These are phyloP conservation scores for Spatulosminthurus flaviceps DNA, from an alignment of 2,888 invertebrate genomes.

Conservation along the genomic window DNA sequence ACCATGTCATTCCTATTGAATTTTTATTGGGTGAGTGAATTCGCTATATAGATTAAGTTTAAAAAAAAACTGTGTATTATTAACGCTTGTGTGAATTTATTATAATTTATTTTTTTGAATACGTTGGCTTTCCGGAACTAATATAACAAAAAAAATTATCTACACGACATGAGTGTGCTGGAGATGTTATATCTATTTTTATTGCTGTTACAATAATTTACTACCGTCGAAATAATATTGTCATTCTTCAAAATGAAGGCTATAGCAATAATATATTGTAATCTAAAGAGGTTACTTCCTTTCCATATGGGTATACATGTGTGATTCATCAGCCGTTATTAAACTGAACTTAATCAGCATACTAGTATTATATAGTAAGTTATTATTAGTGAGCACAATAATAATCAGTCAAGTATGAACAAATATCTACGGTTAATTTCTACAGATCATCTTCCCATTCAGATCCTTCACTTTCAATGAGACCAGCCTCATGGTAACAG, in stretches of 20 bases:
- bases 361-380: too few species aligned
- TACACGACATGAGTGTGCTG: background rate
- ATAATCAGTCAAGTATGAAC: constrained; percentile 12
- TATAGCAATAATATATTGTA: too few species aligned
- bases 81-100: background rate
- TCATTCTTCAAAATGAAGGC: background rate
- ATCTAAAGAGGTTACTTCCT: background rate
- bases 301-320: background rate
- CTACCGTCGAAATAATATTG: background rate
- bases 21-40: background rate
- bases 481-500: background rate
- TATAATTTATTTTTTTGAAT: background rate
- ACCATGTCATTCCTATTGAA: background rate
- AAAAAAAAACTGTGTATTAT: background rate
- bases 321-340: background rate
- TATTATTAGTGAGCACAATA: constrained; percentile 6
- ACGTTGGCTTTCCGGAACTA: too few species aligned
- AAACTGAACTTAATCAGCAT: constrained; percentile 4
- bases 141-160: background rate
- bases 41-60: too few species aligned
- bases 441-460: background rate
- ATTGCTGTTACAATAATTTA: background rate
- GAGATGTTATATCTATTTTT: background rate
- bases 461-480: background rate
- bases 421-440: background rate